Evolutionary conservation across 1,140 invertebrate species (phyloP), one percentile per base, ranked within the genome.

Genomic region (Magallana ariakensis): DNA sequence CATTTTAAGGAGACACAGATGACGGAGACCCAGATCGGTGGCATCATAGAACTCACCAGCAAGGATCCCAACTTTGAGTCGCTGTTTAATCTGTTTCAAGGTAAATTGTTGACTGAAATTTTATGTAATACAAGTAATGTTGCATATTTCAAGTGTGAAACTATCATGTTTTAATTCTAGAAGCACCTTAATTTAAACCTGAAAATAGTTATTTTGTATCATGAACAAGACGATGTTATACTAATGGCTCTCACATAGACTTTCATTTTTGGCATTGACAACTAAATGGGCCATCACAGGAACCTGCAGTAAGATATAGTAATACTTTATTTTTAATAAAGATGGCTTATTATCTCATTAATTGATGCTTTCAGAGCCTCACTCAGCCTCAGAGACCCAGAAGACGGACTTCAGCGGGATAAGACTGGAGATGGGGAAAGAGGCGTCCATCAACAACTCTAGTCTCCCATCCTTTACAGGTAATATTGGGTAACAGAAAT

Each of bases 31-130:
- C 87, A 87, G 70, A 91, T 90, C 13, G 90, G 85, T 75, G 89
- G 87, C 33, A 90, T 92, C 56, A 92, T 91, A 83, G 89, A 88
- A 57, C 88, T 89, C 83, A 92, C 90, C 15, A 90, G 88, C 33
- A 89, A 66, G 75, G 91, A 93, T 33, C 90, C 90, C 11, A 86
- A 87, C 1, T 92, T 92, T 87, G 89, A 92, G 16, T 89, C 90
- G 5, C 84, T 93, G 9, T 92, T 93, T 53, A 88, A 90, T 60
- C 75, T 92, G 7, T 92, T 93, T 90, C 66, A 85, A 88, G 66
- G 66, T 75, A 75, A 13, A 62, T 19, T 16, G 16, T n/a, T 16
- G 13, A 62, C 13, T 62, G 15, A 56, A 15, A 19, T 19, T 15
- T 82, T 55, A 54, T 54, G 6, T 16, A 46, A 1, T 84, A 57